phyloP scores from a whole-genome alignment of 2,113 vertebrate genomes.

The Heterotilapia buettikoferi region DNA sequence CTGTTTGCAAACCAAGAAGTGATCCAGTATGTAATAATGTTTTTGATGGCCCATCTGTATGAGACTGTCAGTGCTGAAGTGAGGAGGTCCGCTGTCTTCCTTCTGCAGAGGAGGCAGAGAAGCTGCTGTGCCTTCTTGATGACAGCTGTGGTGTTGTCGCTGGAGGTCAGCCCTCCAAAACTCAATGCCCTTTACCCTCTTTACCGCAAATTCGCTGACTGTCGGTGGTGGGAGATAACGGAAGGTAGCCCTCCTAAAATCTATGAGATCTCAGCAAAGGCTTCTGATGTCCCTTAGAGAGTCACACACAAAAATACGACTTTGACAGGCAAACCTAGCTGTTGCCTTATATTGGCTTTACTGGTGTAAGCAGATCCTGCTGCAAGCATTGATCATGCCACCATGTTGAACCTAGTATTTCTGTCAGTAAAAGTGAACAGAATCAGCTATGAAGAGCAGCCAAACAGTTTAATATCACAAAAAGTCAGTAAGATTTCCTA shows the following conservation, averaged over 20 bases:
- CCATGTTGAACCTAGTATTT: not conserved
- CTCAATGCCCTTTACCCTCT: not conserved
- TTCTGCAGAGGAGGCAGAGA: not conserved
- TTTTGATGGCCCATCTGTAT: not conserved
- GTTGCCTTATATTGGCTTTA: not conserved
- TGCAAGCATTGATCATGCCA: not conserved
- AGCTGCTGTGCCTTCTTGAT: not conserved
- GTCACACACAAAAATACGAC: not conserved
- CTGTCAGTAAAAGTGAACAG: not conserved
- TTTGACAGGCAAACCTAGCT: not conserved
- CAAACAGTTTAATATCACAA: not conserved
- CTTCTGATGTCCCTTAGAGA: not conserved
- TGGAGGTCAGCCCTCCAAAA: not conserved
- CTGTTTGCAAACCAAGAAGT: not conserved
- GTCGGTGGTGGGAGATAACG: not conserved
- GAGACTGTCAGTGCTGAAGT: not conserved
- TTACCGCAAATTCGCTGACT: not conserved
- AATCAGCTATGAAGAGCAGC: not conserved
- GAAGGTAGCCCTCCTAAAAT: not conserved
- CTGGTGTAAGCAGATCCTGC: not conserved
- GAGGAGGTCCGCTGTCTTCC: not conserved
- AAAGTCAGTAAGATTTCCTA: not conserved
- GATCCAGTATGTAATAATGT: not conserved
- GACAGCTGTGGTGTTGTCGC: not conserved
- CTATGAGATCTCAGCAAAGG: not conserved